Base-by-base conservation (phyloP, 2,888 invertebrate species). In the Linyphia triangularis region DNA sequence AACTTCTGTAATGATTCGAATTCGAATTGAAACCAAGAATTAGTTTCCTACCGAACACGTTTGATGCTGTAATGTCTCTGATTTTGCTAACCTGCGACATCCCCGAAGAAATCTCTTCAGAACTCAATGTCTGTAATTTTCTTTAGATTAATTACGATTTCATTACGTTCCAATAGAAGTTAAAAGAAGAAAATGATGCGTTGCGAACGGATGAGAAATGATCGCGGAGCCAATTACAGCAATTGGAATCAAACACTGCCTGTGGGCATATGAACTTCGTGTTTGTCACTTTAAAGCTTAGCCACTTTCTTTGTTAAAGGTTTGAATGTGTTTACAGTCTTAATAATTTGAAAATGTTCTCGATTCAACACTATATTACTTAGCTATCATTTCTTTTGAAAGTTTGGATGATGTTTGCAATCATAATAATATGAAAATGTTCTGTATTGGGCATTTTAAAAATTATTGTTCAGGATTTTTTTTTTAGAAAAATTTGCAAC, bases 71-170 rank as follows among this genome's bases (percentile, higher is more conserved):
- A 85, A 78, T 78, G 78, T 82, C 82, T 19, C 59, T 70, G 67
- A 79, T 79, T 79, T 67, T 67, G 28, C 79, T 51, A 79, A 51
- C 51, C 43, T 28, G 51, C 61, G 77, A 30, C 67, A 79, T 79
- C 61, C 7, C 67, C 19, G 22, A 9, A 22, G 61, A 85, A 85
- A 75, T 70, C 78, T 85, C 61, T 70, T 63, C 57, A 69, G 61
- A 61, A 37, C 63, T 0, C 86, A 30, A 81, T 81, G 81, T 73
- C 73, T 88, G 81, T 86, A 86, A 86, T 86, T 86, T 86, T 86
- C 86, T 81, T 65, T 26, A 81, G 86, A 88, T 88, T 88, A 88
- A 88, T 88, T 88, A 88, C 86, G 81, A 88, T 88, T 88, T 88
- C 86, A 88, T 88, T 88, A 82, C 69, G 86, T 30, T 51, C 40